A percentile compares a stretch with the other conserved stretches of the same genome.
phyloP scores from a whole-genome alignment of 2,797 vertebrate species.

The Mastacembelus armatus region DNA sequence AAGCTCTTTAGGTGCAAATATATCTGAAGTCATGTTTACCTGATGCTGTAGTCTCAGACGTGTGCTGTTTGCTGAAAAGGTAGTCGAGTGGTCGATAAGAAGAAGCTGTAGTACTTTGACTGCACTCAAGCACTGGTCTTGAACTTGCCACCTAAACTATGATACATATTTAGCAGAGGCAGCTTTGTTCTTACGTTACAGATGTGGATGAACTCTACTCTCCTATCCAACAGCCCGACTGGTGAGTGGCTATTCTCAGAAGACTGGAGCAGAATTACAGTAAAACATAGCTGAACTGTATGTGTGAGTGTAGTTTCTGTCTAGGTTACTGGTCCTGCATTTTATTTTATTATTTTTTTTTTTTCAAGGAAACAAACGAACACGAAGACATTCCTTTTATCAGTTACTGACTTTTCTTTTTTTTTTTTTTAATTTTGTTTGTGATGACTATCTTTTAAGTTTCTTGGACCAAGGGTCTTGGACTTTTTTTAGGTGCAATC shows the following conservation, averaged over 20 bases:
- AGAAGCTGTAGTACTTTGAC: conserved; percentile 53
- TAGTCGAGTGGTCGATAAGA: conserved; percentile 7
- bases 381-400: conserved; percentile 53
- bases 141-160: conserved; percentile 26
- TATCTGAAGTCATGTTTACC: conserved; percentile 60
- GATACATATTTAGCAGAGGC: not conserved
- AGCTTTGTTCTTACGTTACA: not conserved
- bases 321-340: not conserved
- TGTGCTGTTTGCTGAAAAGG: conserved; percentile 37
- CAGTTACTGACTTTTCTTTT: conserved; percentile 29
- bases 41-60: conserved; percentile 23
- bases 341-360: not conserved
- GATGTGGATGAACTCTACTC: conserved; percentile 28
- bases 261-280: conserved; percentile 12
- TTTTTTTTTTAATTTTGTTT: conserved; percentile 44
- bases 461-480: conserved; percentile 17
- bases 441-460: conserved; percentile 46
- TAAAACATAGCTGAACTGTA: conserved; percentile 27
- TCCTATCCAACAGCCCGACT: not conserved
- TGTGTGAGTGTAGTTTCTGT: conserved; percentile 31
- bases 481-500: conserved; percentile 74
- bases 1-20: conserved; percentile 33
- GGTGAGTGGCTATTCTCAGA: conserved; percentile 43
- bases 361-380: conserved; percentile 24
- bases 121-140: conserved; percentile 53